phyloP scores from a whole-genome alignment of 2,113 vertebrate species.

The Sapayoa aenigma region DNA sequence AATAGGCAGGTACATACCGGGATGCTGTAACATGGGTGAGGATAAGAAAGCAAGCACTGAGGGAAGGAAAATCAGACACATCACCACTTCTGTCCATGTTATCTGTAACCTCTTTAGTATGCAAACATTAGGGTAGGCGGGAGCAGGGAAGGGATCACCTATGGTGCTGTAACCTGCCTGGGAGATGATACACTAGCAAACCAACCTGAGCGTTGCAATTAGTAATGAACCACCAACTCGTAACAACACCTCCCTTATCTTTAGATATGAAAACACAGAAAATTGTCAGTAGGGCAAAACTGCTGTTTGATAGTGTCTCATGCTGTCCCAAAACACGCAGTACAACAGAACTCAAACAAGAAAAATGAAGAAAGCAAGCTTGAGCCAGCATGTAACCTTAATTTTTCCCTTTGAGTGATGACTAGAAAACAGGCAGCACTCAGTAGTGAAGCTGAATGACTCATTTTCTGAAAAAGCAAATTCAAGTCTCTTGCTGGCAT shows the following conservation, averaged over 20 bases:
- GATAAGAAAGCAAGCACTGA: not conserved
- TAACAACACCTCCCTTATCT: not conserved
- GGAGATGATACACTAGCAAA: not conserved
- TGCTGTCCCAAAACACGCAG: not conserved
- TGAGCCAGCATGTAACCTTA: not conserved
- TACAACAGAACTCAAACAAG: not conserved
- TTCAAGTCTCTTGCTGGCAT: not conserved
- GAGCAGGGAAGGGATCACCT: not conserved
- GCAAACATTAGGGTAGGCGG: too few relatives aligned
- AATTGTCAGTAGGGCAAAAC: not conserved
- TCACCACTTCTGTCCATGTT: not conserved
- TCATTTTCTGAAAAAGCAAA: not conserved
- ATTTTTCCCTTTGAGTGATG: not conserved
- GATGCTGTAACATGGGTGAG: not conserved
- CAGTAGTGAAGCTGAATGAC: not conserved
- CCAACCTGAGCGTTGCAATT: not conserved
- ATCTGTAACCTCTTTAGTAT: not conserved
- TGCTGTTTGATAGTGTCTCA: not conserved
- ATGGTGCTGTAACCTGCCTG: not conserved
- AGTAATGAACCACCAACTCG: not conserved
- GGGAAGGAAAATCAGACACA: not conserved
- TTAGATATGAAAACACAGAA: not conserved
- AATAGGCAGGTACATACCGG: not conserved
- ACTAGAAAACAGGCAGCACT: not conserved
- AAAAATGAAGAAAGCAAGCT: not conserved